phyloP scores from a whole-genome alignment of 2,797 vertebrate genomes.

The Scolopax bukidnonensis region DNA sequence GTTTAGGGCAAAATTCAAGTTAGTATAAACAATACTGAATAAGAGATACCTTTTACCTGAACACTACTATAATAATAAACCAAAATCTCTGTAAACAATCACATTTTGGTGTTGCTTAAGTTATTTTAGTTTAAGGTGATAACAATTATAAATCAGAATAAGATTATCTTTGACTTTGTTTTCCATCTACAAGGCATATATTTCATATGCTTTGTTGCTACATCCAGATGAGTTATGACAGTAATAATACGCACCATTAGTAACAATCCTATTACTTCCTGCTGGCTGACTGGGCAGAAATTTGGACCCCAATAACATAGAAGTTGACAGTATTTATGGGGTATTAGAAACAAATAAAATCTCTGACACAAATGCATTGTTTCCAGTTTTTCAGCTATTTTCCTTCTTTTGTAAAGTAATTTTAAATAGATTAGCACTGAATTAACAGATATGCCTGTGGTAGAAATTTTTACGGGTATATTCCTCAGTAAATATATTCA shows the following conservation, averaged over 20 bases:
- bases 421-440: neutral
- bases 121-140: neutral
- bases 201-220: neutral
- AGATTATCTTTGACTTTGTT: neutral
- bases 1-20: neutral
- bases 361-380: neutral
- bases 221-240: neutral
- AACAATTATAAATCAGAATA: neutral
- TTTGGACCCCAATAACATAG: neutral
- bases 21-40: neutral
- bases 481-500: neutral
- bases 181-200: neutral
- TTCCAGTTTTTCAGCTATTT: neutral
- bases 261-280: neutral
- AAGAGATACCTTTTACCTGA: neutral
- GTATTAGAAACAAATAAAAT: neutral
- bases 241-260: constrained; percentile 14
- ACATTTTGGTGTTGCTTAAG: neutral
- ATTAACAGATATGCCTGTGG: neutral
- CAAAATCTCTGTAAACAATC: neutral
- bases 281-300: neutral
- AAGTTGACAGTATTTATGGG: neutral
- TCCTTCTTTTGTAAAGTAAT: neutral
- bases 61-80: neutral
- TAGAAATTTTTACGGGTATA: neutral